These are phyloP conservation scores for Disparrhopalites patrizii DNA, from an alignment of 2,888 invertebrate species.

Conservation along the genomic window DNA sequence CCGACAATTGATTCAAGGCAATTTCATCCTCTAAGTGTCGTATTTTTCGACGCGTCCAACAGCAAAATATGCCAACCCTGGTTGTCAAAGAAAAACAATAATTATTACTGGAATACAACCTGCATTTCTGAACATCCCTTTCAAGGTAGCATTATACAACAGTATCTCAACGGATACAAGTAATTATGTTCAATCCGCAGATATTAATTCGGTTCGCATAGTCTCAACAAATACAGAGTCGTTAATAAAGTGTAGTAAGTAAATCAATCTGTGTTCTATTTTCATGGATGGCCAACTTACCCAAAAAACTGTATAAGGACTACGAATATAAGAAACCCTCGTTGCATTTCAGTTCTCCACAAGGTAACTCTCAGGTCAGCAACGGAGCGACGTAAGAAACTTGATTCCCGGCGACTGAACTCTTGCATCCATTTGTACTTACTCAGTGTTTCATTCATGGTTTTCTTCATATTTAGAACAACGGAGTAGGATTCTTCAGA, in stretches of 20 bases:
- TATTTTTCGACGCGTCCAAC: conserved; percentile 19
- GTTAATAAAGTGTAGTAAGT: not conserved
- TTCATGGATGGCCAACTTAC: conserved; percentile 14
- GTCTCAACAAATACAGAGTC: not conserved
- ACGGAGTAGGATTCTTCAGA: conserved; percentile 68
- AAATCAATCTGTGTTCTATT: too few species aligned
- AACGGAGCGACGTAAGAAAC: conserved; percentile 36
- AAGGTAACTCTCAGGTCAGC: conserved; percentile 44
- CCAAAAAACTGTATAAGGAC: conserved; percentile 39
- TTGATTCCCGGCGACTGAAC: conserved; percentile 30
- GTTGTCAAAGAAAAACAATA: not conserved
- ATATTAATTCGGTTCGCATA: not conserved
- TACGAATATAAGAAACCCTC: conserved; percentile 43
- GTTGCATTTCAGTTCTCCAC: conserved; percentile 45
- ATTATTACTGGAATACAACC: not conserved
- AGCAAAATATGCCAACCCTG: conserved; percentile 18
- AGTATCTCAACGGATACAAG: not conserved
- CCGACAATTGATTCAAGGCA: not conserved
- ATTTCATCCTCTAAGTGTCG: conserved; percentile 16
- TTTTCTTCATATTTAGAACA: conserved; percentile 36
- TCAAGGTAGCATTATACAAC: too few species aligned
- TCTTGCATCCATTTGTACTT: conserved; percentile 42
- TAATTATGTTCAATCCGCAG: not conserved
- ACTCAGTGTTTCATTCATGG: conserved; percentile 40
- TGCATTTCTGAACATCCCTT: too few species aligned